Conservation (phyloP, 2,888 invertebrate species). For the Isotomurus palustris region DNA sequence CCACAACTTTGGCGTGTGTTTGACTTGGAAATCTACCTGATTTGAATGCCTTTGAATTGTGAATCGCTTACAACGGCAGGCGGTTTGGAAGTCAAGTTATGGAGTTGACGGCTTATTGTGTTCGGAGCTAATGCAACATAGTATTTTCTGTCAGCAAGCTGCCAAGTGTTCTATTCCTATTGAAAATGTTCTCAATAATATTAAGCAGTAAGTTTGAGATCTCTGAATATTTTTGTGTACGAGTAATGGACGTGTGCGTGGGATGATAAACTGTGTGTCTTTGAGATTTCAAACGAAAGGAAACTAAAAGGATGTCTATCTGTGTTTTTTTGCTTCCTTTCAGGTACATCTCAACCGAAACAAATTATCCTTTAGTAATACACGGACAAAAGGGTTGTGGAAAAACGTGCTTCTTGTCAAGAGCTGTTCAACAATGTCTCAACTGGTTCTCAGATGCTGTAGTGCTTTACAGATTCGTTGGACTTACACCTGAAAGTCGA, state of each 20-base stretch:
- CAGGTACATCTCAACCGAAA: slow-evolving; percentile 63
- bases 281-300: too few species aligned
- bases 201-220: slow-evolving; percentile 59
- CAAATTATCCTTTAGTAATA: slow-evolving; percentile 63
- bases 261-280: neutral
- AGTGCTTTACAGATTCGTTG: slow-evolving; percentile 58
- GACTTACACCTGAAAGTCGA: slow-evolving; percentile 48
- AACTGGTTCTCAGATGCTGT: slow-evolving; percentile 49
- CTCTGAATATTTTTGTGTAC: neutral
- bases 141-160: slow-evolving; percentile 66
- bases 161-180: slow-evolving; percentile 66
- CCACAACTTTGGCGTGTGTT: too few species aligned
- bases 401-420: slow-evolving; percentile 73
- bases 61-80: slow-evolving; percentile 35
- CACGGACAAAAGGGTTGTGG: slow-evolving; percentile 78
- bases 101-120: slow-evolving; percentile 60
- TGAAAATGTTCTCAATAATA: slow-evolving; percentile 63
- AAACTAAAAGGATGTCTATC: too few species aligned
- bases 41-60: neutral
- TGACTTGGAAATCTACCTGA: too few species aligned
- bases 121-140: slow-evolving; percentile 68
- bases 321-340: slow-evolving; percentile 39
- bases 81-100: slow-evolving; percentile 57
- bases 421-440: slow-evolving; percentile 69
- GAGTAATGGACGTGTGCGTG: neutral